A percentile compares a stretch with the other conserved stretches of the same genome.
Evolutionary conservation across 2,113 vertebrate species (phyloP).

Genomic region (Plectropomus leopardus): DNA sequence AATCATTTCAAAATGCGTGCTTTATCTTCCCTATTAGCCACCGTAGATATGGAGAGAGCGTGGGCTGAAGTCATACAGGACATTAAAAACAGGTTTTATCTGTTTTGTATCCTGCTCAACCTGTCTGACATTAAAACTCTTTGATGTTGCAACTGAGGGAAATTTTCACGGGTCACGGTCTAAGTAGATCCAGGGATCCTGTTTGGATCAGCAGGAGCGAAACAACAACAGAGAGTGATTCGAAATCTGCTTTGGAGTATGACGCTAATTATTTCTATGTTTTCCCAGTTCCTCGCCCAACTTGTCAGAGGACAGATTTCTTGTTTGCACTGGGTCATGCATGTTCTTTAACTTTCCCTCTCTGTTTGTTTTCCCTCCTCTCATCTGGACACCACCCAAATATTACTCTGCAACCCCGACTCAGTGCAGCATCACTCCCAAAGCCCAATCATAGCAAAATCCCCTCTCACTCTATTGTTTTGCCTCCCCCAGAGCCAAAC

Average conservation of each 20-base stretch:
- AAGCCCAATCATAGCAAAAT: constrained; percentile 87
- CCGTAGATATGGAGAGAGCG: neutral
- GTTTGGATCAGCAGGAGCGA: constrained; percentile 6
- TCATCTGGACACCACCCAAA: constrained; percentile 46
- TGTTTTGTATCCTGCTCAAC: constrained; percentile 7
- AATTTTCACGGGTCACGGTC: constrained; percentile 16
- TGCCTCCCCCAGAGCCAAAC: constrained; percentile 79
- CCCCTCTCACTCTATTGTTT: constrained; percentile 80
- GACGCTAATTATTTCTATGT: constrained; percentile 7
- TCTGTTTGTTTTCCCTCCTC: constrained; percentile 40
- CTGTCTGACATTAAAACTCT: constrained; percentile 5
- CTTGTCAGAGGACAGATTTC: constrained; percentile 3
- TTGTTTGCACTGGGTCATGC: constrained; percentile 13
- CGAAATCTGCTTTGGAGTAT: neutral
- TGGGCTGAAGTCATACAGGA: neutral
- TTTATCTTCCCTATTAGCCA: neutral
- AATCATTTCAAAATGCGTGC: neutral
- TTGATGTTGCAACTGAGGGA: neutral
- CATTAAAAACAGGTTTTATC: neutral
- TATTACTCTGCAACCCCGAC: constrained; percentile 34
- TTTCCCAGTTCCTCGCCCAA: neutral
- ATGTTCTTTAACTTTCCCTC: constrained; percentile 25
- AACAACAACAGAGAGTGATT: constrained; percentile 5
- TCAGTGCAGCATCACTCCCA: constrained; percentile 54
- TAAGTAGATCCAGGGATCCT: constrained; percentile 21